Percentiles rank a stretch among this genome's conserved stretches.
phyloP scores from a whole-genome alignment of 1,140 invertebrate genomes.

The Pseudachorutes palmiensis region DNA sequence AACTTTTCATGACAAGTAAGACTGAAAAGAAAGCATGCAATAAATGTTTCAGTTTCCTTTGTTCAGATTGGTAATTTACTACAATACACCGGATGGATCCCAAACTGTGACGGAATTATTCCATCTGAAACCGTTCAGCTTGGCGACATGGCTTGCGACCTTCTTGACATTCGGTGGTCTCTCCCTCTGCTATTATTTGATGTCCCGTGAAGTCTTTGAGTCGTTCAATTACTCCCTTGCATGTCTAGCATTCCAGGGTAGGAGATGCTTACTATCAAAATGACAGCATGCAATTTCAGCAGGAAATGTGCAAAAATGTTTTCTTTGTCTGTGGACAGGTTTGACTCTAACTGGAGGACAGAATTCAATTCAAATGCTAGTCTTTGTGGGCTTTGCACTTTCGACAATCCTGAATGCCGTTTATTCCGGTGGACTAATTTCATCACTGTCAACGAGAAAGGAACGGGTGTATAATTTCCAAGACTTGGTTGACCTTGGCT shows the following conservation, averaged over 20 bases:
- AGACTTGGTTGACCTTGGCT: not conserved
- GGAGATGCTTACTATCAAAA: not conserved
- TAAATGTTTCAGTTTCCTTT: not conserved
- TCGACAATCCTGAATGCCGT: not conserved
- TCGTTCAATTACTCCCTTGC: not conserved
- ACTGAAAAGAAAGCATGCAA: not conserved
- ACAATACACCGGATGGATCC: not conserved
- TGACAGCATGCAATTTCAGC: not conserved
- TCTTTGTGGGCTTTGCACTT: not conserved
- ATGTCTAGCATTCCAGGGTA: not conserved
- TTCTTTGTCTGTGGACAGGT: not conserved
- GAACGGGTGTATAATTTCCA: not conserved
- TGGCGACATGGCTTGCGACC: not conserved
- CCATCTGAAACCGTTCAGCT: not conserved
- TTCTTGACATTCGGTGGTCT: not conserved
- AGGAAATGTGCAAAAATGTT: not conserved
- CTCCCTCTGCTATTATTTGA: not conserved
- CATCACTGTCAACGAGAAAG: slow-evolving; percentile 1
- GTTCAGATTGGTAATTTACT: not conserved
- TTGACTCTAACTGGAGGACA: not conserved
- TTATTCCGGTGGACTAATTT: not conserved
- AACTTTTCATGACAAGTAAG: not conserved
- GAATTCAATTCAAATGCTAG: slow-evolving; percentile 5
- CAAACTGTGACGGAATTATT: not conserved
- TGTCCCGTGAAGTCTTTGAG: not conserved